A percentile compares a stretch with the other conserved stretches of the same genome.
phyloP scores from a whole-genome alignment of 2,888 invertebrate genomes.

The Synanthedon formicaeformis region DNA sequence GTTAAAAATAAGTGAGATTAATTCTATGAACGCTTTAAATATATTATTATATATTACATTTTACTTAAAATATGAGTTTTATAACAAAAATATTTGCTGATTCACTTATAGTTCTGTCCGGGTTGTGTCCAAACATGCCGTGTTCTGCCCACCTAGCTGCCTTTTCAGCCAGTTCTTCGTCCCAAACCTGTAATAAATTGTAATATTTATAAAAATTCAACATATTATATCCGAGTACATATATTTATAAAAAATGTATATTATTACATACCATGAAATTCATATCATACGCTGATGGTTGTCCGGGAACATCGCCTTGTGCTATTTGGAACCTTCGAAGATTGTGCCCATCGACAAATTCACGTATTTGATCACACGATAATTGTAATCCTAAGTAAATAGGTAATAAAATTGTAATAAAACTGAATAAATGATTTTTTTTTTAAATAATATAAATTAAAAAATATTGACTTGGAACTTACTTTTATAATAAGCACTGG shows the following conservation, averaged over 20 bases:
- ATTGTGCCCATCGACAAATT: slow-evolving; percentile 21
- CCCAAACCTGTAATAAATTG: slow-evolving; percentile 15
- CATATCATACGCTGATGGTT: slow-evolving; percentile 18
- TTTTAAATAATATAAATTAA: no score
- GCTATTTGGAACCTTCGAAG: slow-evolving; percentile 13
- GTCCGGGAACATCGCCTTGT: slow-evolving; percentile 12
- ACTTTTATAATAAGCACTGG: no score
- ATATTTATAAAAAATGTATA: neutral
- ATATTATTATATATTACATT: no score
- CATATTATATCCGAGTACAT: no score
- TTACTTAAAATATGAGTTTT: no score
- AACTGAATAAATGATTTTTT: no score
- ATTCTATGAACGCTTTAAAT: no score
- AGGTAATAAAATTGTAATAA: neutral
- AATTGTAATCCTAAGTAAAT: slow-evolving; percentile 12
- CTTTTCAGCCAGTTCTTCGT: slow-evolving; percentile 22
- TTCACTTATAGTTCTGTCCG: slow-evolving; percentile 16
- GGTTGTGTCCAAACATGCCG: slow-evolving; percentile 18
- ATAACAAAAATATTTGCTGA: neutral
- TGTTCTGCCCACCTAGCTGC: slow-evolving; percentile 20
- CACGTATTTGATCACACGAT: slow-evolving; percentile 17
- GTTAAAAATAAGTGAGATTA: no score
- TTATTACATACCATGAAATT: slow-evolving; percentile 12
- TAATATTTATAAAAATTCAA: neutral
- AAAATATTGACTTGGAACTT: no score